A percentile compares a stretch with the other conserved stretches of the same genome.
Evolutionary conservation across 2,888 invertebrate species (phyloP).

Genomic region (Mythimna lalbum): DNA sequence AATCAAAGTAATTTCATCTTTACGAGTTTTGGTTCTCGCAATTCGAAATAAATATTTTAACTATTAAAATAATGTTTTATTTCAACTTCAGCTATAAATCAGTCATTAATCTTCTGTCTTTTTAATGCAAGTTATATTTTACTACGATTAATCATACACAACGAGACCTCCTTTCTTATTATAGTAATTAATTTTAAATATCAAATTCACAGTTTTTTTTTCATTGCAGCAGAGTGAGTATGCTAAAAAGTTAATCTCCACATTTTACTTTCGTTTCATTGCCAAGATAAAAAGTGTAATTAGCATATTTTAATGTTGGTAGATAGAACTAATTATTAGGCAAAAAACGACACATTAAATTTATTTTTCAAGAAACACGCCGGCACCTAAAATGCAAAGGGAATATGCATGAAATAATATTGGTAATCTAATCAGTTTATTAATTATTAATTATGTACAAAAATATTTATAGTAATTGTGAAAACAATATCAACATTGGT

Average conservation of each 20-base stretch:
- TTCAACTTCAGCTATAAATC: constrained; percentile 16
- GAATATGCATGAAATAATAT: too few species aligned
- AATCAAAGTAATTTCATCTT: constrained; percentile 42
- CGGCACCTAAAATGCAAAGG: constrained; percentile 16
- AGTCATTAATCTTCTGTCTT: constrained; percentile 16
- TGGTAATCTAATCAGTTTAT: too few species aligned
- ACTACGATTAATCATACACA: constrained; percentile 34
- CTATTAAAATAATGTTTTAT: constrained; percentile 16
- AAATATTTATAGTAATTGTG: too few species aligned
- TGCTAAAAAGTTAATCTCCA: constrained; percentile 6
- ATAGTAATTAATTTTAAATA: constrained; percentile 23
- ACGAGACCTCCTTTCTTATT: constrained; percentile 30
- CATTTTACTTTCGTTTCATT: constrained; percentile 15
- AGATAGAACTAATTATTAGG: constrained; percentile 12
- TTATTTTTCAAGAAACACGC: not conserved
- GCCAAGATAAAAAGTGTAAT: constrained; percentile 36
- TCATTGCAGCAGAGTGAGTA: constrained; percentile 41
- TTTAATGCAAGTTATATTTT: constrained; percentile 20
- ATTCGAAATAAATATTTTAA: constrained; percentile 18
- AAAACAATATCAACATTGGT: too few species aligned
- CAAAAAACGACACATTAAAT: constrained; percentile 1
- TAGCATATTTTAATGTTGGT: constrained; percentile 24
- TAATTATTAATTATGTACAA: too few species aligned
- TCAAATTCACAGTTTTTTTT: constrained; percentile 26
- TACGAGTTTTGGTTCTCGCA: constrained; percentile 17